Evolutionary conservation across 2,797 vertebrate species (phyloP).

Genomic region (Thunnus albacares): DNA sequence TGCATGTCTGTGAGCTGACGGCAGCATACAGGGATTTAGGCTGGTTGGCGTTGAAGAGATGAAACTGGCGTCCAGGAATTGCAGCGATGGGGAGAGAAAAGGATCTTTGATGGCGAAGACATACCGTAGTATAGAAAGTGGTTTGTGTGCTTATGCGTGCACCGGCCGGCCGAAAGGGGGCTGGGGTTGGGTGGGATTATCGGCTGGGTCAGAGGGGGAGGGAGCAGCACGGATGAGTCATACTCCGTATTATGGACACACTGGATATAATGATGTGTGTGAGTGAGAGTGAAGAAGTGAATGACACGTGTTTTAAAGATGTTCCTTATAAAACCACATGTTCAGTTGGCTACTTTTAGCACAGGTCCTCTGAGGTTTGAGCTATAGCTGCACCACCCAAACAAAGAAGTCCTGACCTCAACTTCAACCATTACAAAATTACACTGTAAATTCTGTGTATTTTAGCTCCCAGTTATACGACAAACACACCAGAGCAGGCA

Average conservation of each 20-base stretch:
- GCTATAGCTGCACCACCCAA: neutral
- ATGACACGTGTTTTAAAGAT: conserved; percentile 21
- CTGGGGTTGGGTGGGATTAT: conserved; percentile 57
- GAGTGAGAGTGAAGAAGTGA: conserved; percentile 4
- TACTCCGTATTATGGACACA: conserved; percentile 60
- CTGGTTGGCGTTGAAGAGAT: neutral
- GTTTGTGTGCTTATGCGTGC: conserved; percentile 34
- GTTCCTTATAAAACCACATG: neutral
- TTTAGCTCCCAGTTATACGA: neutral
- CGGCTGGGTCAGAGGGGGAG: conserved; percentile 67
- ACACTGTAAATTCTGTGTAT: neutral
- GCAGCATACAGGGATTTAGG: neutral
- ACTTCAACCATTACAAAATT: neutral
- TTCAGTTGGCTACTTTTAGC: neutral
- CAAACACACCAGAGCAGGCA: neutral
- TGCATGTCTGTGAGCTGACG: neutral
- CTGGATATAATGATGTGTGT: conserved; percentile 38
- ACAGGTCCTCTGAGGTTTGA: neutral
- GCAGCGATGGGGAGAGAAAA: neutral
- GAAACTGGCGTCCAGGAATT: conserved; percentile 1
- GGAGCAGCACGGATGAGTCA: conserved; percentile 80
- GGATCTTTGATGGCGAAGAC: conserved; percentile 7
- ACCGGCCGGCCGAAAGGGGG: conserved; percentile 29
- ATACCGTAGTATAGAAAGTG: neutral
- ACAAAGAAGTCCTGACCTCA: neutral